Conservation (phyloP, 2,113 vertebrate species). For the Lontra canadensis region DNA sequence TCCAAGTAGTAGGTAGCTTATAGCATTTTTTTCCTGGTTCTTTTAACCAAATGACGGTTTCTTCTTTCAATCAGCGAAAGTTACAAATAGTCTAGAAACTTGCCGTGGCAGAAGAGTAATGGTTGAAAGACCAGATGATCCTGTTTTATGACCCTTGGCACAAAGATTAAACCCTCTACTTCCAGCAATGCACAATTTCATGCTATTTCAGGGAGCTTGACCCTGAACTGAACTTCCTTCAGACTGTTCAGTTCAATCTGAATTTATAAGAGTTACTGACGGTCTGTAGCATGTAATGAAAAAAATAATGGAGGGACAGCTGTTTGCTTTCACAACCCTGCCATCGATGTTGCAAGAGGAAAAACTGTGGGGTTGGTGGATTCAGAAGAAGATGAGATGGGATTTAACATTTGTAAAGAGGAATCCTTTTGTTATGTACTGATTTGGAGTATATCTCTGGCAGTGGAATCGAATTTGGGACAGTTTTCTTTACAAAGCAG, state of each 20-base stretch:
- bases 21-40: background rate
- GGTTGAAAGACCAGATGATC: constrained; percentile 51
- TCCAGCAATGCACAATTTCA: constrained; percentile 60
- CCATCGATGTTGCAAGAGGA: background rate
- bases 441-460: background rate
- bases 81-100: constrained; percentile 31
- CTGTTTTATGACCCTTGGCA: constrained; percentile 63
- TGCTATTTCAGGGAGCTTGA: constrained; percentile 66
- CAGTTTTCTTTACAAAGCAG: background rate
- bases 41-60: constrained; percentile 15
- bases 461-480: background rate
- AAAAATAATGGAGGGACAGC: constrained; percentile 23
- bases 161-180: constrained; percentile 63
- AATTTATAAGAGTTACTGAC: constrained; percentile 49
- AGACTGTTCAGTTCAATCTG: constrained; percentile 35
- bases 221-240: constrained; percentile 68
- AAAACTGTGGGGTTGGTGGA: background rate
- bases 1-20: background rate
- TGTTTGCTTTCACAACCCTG: background rate
- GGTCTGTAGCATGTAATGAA: background rate
- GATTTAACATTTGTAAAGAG: constrained; percentile 35
- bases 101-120: background rate
- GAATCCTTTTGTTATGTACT: background rate
- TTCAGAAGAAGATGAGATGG: background rate
- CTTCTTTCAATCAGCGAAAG: background rate